phyloP scores from a whole-genome alignment of 2,113 vertebrate genomes.

The Theristicus caerulescens region DNA sequence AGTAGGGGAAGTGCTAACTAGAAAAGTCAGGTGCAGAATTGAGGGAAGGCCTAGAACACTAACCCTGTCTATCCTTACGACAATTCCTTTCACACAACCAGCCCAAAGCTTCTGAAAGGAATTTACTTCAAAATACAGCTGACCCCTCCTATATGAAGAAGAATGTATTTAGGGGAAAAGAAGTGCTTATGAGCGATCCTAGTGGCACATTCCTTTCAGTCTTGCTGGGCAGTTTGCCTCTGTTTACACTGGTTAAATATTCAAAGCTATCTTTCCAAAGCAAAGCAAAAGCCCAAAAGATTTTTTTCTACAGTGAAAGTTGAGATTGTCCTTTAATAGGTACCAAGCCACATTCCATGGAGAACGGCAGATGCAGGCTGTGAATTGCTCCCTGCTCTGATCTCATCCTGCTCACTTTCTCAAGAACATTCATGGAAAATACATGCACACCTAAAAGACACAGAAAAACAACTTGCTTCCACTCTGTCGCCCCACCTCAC shows the following conservation, averaged over 20 bases:
- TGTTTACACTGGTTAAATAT: slow-evolving; percentile 29
- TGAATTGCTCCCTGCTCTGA: not conserved
- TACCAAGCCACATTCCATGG: not conserved
- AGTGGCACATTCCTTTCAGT: not conserved
- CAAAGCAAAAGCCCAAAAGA: not conserved
- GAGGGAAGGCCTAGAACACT: not conserved
- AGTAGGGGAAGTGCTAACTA: not conserved
- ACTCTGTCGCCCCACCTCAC: not conserved
- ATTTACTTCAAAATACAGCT: not conserved
- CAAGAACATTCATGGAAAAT: not conserved
- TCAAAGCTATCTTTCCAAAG: slow-evolving; percentile 31
- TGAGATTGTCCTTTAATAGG: not conserved
- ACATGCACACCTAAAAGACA: not conserved
- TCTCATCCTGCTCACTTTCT: not conserved
- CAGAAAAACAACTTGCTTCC: not conserved
- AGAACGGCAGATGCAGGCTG: not conserved
- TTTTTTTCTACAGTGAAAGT: slow-evolving; percentile 9
- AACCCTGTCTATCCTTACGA: not conserved
- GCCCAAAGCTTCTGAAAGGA: not conserved
- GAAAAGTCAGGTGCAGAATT: not conserved
- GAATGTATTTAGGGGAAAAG: not conserved
- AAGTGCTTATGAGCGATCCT: not conserved
- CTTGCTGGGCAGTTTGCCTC: slow-evolving; percentile 11
- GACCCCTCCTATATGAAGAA: not conserved
- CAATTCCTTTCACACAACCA: not conserved